phyloP scores from a whole-genome alignment of 1,140 invertebrate species.

The Drosophila triauraria region DNA sequence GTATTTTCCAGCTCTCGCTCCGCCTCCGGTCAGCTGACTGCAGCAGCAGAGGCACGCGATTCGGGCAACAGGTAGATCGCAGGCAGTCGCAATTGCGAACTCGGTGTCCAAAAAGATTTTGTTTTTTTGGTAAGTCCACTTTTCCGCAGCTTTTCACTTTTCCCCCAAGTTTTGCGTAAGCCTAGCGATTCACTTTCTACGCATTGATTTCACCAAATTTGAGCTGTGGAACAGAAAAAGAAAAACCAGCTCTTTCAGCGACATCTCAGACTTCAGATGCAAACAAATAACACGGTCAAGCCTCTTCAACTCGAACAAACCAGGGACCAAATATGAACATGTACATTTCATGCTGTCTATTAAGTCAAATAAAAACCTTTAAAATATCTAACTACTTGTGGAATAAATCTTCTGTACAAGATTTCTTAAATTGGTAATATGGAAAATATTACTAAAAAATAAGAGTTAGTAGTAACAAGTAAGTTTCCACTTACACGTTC shows the following conservation, averaged over 20 bases:
- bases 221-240: slow-evolving; percentile 61
- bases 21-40: slow-evolving; percentile 22
- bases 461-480: no score
- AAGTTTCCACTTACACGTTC: no score
- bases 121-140: slow-evolving; percentile 43
- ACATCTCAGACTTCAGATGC: slow-evolving; percentile 19
- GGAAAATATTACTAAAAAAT: no score
- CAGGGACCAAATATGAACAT: neutral
- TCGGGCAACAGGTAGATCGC: slow-evolving; percentile 4
- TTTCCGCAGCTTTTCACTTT: slow-evolving; percentile 65
- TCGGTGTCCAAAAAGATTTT: slow-evolving; percentile 10
- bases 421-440: neutral
- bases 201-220: slow-evolving; percentile 80
- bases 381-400: neutral
- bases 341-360: neutral
- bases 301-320: slow-evolving; percentile 1
- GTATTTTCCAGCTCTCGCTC: slow-evolving; percentile 19
- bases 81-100: neutral
- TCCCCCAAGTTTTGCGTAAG: slow-evolving; percentile 57
- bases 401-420: no score
- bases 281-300: slow-evolving; percentile 18
- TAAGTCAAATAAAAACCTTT: neutral
- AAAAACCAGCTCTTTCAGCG: slow-evolving; percentile 57
- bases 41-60: slow-evolving; percentile 27
- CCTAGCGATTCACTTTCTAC: slow-evolving; percentile 74